Base-by-base conservation (phyloP, 2,113 vertebrate species). In the Phainopepla nitens region DNA sequence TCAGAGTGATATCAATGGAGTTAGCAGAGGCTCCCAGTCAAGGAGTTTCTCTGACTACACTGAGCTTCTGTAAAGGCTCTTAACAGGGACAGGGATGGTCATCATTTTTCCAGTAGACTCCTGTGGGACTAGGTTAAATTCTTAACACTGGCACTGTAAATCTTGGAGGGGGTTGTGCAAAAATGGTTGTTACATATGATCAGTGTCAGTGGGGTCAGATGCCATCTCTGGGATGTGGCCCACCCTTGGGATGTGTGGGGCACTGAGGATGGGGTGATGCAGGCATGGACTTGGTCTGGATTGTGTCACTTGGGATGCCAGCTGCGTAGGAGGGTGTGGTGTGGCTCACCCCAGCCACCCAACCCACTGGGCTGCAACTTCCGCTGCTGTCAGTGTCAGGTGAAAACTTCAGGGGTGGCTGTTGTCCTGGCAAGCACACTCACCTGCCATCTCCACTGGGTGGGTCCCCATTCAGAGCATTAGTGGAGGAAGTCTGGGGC, bases 241-340 rank as follows among this genome's bases (percentile, higher is more conserved):
- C n/a, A 3, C 73, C 42, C 47, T 45, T 27, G 18, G 23, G 44
- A 47, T 44, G 51, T 66, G 61, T 10, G 56, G 33, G 28, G 27
- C 18, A 7, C 7, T 44, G 31, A 39, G 53, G 36, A 51, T 57
- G 13, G 28, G 31, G 13, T 31, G 61, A 28, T 0, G 0, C 9
- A 15, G 69, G 9, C 41, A 57, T 27, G 6, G 13, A 15, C 12
- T 16, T 10, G 10, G 17, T 44, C 62, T 64, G 70, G 58, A 20
- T 21, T 1, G 1, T 16, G 31, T 53, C 56, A 23, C 27, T n/a
- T 10, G 24, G 7, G 33, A 35, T 9, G 10, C 31, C 61, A 49
- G 0, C 75, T 57, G 39, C 57, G 27, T 56, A 7, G 41, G 19
- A 83, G 27, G 50, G 5, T 18, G 16, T 5, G 1, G 21, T 58